phyloP scores from a whole-genome alignment of 2,797 vertebrate genomes.

The Distichodus sexfasciatus region DNA sequence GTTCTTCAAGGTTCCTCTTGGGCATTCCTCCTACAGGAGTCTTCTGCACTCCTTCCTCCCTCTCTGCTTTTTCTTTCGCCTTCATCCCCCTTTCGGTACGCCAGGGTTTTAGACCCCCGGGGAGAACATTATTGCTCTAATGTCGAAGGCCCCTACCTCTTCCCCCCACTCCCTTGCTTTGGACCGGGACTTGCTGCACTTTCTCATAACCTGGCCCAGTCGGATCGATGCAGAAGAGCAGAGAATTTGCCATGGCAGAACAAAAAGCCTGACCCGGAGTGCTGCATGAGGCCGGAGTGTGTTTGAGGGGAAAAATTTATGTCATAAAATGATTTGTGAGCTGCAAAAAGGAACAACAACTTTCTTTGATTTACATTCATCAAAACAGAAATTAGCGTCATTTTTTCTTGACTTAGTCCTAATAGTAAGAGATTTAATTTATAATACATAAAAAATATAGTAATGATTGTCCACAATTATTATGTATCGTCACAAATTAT shows the following conservation, averaged over 20 bases:
- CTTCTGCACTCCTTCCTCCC: constrained; percentile 46
- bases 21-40: constrained; percentile 66
- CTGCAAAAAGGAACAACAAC: constrained; percentile 2
- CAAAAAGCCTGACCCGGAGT: constrained; percentile 42
- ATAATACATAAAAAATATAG: too few species aligned
- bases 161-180: constrained; percentile 34
- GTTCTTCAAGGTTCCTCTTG: constrained; percentile 76
- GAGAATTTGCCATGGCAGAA: constrained; percentile 31
- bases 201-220: constrained; percentile 54
- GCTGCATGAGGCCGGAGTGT: neutral
- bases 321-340: constrained; percentile 1
- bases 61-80: constrained; percentile 36
- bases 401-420: too few species aligned
- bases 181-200: constrained; percentile 46
- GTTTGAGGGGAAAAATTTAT: constrained; percentile 33
- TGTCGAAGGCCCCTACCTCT: constrained; percentile 48
- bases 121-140: constrained; percentile 56
- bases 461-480: too few species aligned
- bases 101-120: constrained; percentile 41
- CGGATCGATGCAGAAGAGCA: constrained; percentile 41
- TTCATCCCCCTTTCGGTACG: constrained; percentile 45
- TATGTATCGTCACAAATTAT: too few species aligned
- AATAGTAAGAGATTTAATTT: too few species aligned
- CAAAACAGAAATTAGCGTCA: too few species aligned
- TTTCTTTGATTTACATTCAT: neutral